Percentiles rank a stretch among this genome's conserved stretches.
phyloP scores from a whole-genome alignment of 1,140 invertebrate genomes.

The Drosophila sturtevanti region DNA sequence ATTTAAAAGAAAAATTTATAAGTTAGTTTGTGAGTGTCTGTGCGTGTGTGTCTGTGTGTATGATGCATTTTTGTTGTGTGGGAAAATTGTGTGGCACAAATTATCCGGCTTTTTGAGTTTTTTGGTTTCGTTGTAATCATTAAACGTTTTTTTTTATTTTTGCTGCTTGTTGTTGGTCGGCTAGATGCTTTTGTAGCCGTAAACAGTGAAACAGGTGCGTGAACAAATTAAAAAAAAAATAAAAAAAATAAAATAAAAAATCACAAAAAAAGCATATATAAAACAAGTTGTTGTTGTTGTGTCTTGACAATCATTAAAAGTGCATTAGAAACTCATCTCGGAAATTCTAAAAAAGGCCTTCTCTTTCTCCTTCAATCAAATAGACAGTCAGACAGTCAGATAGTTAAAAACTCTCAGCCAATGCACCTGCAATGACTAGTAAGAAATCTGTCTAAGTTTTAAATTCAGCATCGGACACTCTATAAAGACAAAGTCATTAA shows the following conservation, averaged over 20 bases:
- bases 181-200: slow-evolving; percentile 64
- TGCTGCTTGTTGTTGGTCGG: slow-evolving; percentile 69
- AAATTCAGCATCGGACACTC: slow-evolving; percentile 25
- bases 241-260: slow-evolving; percentile 18
- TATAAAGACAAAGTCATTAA: slow-evolving; percentile 46
- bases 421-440: slow-evolving; percentile 74
- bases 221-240: slow-evolving; percentile 27
- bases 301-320: slow-evolving; percentile 59
- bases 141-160: slow-evolving; percentile 61
- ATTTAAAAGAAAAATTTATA: not conserved
- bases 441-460: slow-evolving; percentile 28
- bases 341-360: slow-evolving; percentile 5
- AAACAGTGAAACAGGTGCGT: slow-evolving; percentile 72
- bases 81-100: slow-evolving; percentile 52
- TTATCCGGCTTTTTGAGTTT: slow-evolving; percentile 37
- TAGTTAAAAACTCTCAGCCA: not conserved
- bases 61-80: slow-evolving; percentile 10
- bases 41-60: slow-evolving; percentile 12
- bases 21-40: slow-evolving; percentile 15
- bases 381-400: not conserved
- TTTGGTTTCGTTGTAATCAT: slow-evolving; percentile 48
- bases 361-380: slow-evolving; percentile 4
- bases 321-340: slow-evolving; percentile 61
- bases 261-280: slow-evolving; percentile 16
- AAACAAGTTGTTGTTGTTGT: not conserved